Evolutionary conservation across 1,140 invertebrate species (phyloP), one percentile per base, ranked within the genome.

Genomic region (Ladona fulva): DNA sequence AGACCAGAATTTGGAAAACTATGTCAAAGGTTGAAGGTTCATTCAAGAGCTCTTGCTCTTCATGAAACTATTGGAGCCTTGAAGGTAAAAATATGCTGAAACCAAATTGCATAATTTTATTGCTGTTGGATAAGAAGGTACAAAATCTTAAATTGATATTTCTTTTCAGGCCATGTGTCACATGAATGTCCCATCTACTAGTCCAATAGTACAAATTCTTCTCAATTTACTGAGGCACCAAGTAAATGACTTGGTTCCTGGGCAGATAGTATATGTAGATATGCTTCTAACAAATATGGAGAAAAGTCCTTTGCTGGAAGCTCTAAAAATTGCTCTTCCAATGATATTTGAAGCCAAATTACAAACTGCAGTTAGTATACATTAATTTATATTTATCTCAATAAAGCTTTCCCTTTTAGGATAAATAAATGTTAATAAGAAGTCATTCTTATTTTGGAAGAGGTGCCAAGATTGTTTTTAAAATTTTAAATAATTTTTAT

Each of bases 291-390:
- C 83, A 14, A 82, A 85, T 75, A 82, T 85, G 22, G 42, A 84
- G 74, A 75, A 42, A 10, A 88, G 87, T 59, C 88, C 90, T 80
- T 82, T 92, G 22, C 84, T 87, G 0, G 86, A 90, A 76, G 89
- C 90, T 1, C 80, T 92, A 7, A 84, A 86, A 79, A 82, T 88
- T 11, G 90, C 91, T 7, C 78, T 92, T 24, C 90, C 90, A 0
- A 81, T 90, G 19, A 87, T 89, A 0, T 91, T 91, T 82, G 87
- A 91, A 82, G 85, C 88, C 6, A 86, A 89, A 78, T 75, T 91
- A 14, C 83, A 85, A 16, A 78, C 83, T 66, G 52, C n/a, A 22
- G 52, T 66, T 19, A 6, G 52, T 22, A 37, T 37, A 5, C 1
- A 5, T 37, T 37, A n/a, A n/a, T 37, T 37, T 8, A 37, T 37